Evolutionary conservation across 2,113 vertebrate genomes (phyloP), one percentile per base, ranked within the genome.

Genomic region (Peromyscus maniculatus): DNA sequence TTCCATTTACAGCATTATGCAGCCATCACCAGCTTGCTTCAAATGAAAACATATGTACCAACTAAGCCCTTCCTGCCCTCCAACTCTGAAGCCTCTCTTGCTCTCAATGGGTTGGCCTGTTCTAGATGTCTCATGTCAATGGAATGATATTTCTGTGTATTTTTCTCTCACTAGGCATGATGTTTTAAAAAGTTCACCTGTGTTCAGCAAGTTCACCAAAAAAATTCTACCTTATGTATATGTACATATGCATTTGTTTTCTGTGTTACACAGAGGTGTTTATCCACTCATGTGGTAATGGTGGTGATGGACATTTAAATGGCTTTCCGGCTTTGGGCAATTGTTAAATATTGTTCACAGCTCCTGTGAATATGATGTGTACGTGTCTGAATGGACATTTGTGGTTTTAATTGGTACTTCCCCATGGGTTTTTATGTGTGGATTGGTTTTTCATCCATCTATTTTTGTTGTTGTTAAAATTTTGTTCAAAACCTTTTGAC

Each of bases 401-500:
- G 11, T 67, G 33, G 31, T 93, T 90, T 83, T 88, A 67, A 92
- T 79, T 83, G 96, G 9, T 26, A 67, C 74, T 96, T 91, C 28
- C 77, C 49, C 43, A 88, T 39, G 55, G 83, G 78, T 21, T 90
- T 94, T 59, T 91, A 9, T 59, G 52, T 33, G 55, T 49, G 64
- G 94, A 16, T 8, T 83, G 78, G n/a, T 84, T 83, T 80, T 33
- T 24, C 52, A 82, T 66, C 22, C 21, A 59, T 21, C 0, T 26
- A 49, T 80, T 71, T 89, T 91, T 74, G 90, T 7, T 96, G 1
- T 7, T 96, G 31, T 33, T 69, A 71, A 91, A 91, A 2, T 49
- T 16, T 96, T n/a, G 5, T 94, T 95, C n/a, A 86, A n/a, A 93
- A 69, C 66, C 31, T 77, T 96, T 91, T 52, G 9, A 64, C 33